Percentiles rank a stretch among this genome's conserved stretches.
phyloP scores from a whole-genome alignment of 1,140 invertebrate species.

The Drepana arcuata region DNA sequence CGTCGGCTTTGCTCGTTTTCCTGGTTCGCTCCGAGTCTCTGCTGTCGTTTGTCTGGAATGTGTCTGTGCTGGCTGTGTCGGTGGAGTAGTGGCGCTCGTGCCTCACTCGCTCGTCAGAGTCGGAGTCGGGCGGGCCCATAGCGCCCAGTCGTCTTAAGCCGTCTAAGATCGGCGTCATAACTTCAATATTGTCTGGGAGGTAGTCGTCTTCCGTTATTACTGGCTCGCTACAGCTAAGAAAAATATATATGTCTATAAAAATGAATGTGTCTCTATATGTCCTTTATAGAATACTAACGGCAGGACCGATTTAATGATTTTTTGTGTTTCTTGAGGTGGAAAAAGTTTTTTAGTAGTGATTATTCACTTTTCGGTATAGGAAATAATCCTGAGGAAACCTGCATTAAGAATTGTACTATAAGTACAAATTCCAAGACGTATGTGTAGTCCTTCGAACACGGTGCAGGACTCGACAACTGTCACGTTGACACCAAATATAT shows the following conservation, averaged over 20 bases:
- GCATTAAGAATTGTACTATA: too few species aligned
- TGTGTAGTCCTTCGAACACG: too few species aligned
- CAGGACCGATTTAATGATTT: too few species aligned
- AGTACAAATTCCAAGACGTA: too few species aligned
- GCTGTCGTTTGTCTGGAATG: conserved; percentile 45
- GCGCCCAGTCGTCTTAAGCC: conserved; percentile 46
- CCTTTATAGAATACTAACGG: too few species aligned
- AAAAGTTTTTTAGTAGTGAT: too few species aligned
- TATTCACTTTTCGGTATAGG: too few species aligned
- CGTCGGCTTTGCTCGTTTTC: conserved; percentile 55
- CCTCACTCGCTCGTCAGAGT: background rate
- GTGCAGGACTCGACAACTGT: too few species aligned
- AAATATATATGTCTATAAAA: conserved; percentile 3
- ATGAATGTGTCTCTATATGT: too few species aligned
- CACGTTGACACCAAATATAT: too few species aligned
- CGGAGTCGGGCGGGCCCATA: conserved; percentile 4
- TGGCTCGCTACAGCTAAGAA: conserved; percentile 44
- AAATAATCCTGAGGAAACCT: too few species aligned
- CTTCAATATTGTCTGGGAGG: conserved; percentile 63
- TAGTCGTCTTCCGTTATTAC: conserved; percentile 62
- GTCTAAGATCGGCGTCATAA: conserved; percentile 63
- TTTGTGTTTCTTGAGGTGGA: too few species aligned
- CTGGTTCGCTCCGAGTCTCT: conserved; percentile 32
- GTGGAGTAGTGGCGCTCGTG: conserved; percentile 10
- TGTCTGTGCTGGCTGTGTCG: conserved; percentile 35